Base-by-base conservation (phyloP, 2,113 vertebrate species). In the Phalacrocorax carbo region DNA sequence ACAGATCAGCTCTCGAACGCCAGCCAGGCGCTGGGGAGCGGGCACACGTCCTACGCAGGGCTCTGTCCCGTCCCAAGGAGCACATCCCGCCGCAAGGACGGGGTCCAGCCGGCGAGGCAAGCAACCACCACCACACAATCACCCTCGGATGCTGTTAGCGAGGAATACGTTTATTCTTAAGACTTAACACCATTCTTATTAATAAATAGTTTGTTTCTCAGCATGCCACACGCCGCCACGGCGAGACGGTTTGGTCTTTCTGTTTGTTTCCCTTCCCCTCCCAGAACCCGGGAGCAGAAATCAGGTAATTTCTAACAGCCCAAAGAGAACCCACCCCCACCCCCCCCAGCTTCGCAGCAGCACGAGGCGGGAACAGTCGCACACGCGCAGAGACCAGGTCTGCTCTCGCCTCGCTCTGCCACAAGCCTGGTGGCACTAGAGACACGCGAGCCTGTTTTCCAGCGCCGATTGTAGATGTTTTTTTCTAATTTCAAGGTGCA, bases 361-460 rank as follows among this genome's bases (percentile, higher is more conserved):
- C 62, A 26, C 2, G 0, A 11, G 38, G 2, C 4, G 2, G n/a
- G 34, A 81, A n/a, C 11, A n/a, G 19, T 5, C 10, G 1, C 34
- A 2, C 0, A 6, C 3, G 32, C 38, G 3, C 38, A 0, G 3
- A 40, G 65, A 6, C 6, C n/a, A 19, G 52, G 23, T 25, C 71
- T 32, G 40, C 69, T 34, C 77, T 9, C 49, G 16, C 55, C 82
- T 29, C 5, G 7, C 62, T 19, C 76, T 16, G 42, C 40, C 75
- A 20, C 42, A 4, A 54, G 76, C 75, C 55, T 9, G 40, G 36
- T 3, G 2, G 65, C 36, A 8, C 27, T 15, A 29, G 32, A 32
- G 18, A 61, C 18, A 13, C 36, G 13, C 14, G 0, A 76, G 38
- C 23, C 61, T 14, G 20, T 25, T 46, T 10, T 21, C 82, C 81